These are phyloP conservation scores for Herpailurus yagouaroundi DNA, from an alignment of 2,113 vertebrate genomes.

Conservation along the genomic window DNA sequence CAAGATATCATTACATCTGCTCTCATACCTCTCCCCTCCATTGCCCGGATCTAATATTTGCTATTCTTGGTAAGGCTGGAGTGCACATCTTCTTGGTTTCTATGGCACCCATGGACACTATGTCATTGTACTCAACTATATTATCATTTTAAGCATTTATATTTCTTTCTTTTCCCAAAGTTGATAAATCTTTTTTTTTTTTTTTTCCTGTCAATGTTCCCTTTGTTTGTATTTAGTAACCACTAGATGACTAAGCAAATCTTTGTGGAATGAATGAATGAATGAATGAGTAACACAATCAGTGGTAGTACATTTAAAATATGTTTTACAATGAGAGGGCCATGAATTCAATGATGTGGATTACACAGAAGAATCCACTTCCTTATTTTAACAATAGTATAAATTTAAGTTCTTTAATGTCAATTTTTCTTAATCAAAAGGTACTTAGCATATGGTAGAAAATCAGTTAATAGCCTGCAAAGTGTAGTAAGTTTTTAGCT, in stretches of 20 bases:
- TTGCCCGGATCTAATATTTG: background rate
- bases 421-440: background rate
- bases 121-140: background rate
- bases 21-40: background rate
- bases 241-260: slow-evolving; percentile 5
- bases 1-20: background rate
- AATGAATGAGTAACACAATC: background rate
- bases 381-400: slow-evolving; percentile 9
- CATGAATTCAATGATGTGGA: background rate
- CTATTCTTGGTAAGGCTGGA: background rate
- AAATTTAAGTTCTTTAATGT: background rate
- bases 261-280: background rate
- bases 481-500: background rate
- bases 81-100: background rate
- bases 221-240: background rate
- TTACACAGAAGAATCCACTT: background rate
- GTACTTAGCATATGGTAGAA: background rate
- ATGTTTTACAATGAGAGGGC: background rate
- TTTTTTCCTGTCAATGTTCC: background rate
- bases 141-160: background rate
- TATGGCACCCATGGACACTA: background rate
- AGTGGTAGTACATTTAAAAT: background rate
- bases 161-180: background rate
- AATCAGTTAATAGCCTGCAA: background rate
- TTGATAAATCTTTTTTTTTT: background rate